Evolutionary conservation across 1,140 invertebrate species (phyloP).

Genomic region (Bombus waltoni): DNA sequence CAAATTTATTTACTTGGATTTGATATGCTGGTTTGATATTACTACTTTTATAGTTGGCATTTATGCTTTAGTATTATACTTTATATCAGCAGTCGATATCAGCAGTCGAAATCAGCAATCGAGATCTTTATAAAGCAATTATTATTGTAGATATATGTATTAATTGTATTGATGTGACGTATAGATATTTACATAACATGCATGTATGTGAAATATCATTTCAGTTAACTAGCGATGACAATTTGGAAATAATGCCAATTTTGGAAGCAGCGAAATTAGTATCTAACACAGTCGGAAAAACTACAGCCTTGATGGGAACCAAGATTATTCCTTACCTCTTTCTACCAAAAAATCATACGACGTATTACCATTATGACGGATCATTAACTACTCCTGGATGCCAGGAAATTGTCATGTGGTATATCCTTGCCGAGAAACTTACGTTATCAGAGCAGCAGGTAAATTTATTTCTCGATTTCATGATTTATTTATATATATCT

Average conservation of each 20-base stretch:
- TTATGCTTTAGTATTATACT: too few species aligned
- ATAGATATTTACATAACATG: background rate
- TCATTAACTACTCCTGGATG: conserved; percentile 91
- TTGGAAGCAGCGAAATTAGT: conserved; percentile 78
- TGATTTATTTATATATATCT: background rate
- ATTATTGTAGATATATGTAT: too few species aligned
- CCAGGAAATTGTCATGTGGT: conserved; percentile 89
- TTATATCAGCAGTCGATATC: too few species aligned
- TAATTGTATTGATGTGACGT: too few species aligned
- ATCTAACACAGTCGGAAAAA: conserved; percentile 64
- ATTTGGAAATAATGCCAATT: conserved; percentile 81
- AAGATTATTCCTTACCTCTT: conserved; percentile 80
- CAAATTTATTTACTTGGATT: too few species aligned
- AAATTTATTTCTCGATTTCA: conserved; percentile 18
- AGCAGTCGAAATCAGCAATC: too few species aligned
- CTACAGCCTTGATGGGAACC: conserved; percentile 50
- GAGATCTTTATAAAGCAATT: too few species aligned
- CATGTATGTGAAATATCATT: conserved; percentile 40
- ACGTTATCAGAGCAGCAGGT: conserved; percentile 85
- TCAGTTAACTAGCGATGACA: conserved; percentile 79
- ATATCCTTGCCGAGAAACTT: conserved; percentile 85
- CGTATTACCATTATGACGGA: conserved; percentile 88
- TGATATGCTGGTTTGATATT: too few species aligned
- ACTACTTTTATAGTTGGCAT: too few species aligned
- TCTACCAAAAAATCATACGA: conserved; percentile 82